Percentiles rank a stretch among this genome's conserved stretches.
These are phyloP conservation scores for Lethenteron reissneri DNA, from an alignment of 2,113 vertebrate species.

Conservation along the genomic window DNA sequence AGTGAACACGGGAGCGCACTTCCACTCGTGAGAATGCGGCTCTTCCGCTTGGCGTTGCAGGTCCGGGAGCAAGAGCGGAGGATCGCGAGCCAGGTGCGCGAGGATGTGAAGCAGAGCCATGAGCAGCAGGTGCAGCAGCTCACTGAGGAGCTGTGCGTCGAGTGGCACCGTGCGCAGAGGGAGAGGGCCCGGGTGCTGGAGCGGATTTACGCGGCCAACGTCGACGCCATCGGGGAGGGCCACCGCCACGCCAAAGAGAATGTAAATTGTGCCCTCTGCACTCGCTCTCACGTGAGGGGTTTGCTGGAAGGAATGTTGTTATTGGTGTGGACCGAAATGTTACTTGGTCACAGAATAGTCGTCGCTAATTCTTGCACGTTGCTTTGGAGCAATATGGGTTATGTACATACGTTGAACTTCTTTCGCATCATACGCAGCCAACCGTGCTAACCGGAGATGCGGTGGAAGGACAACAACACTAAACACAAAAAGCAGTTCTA, in stretches of 20 bases:
- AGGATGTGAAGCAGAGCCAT: constrained; percentile 40
- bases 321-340: neutral
- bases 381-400: neutral
- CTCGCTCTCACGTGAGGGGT: neutral
- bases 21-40: too few species aligned
- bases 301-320: neutral
- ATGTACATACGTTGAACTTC: neutral
- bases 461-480: too few species aligned
- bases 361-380: neutral
- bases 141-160: constrained; percentile 29
- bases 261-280: constrained; percentile 22
- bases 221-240: constrained; percentile 41
- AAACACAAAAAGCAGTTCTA: too few species aligned
- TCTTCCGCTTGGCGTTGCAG: constrained; percentile 19
- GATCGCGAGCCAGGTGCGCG: constrained; percentile 44
- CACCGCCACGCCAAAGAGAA: constrained; percentile 58
- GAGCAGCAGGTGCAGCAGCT: constrained; percentile 33
- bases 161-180: constrained; percentile 45
- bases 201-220: constrained; percentile 38
- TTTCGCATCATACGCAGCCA: constrained; percentile 14
- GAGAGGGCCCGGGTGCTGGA: constrained; percentile 39
- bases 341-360: neutral
- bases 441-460: too few species aligned
- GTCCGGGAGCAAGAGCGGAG: constrained; percentile 69
- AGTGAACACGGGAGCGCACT: too few species aligned